Evolutionary conservation across 2,797 vertebrate species (phyloP), one percentile per base, ranked within the genome.

Genomic region (Chlorospingus semifuscus): DNA sequence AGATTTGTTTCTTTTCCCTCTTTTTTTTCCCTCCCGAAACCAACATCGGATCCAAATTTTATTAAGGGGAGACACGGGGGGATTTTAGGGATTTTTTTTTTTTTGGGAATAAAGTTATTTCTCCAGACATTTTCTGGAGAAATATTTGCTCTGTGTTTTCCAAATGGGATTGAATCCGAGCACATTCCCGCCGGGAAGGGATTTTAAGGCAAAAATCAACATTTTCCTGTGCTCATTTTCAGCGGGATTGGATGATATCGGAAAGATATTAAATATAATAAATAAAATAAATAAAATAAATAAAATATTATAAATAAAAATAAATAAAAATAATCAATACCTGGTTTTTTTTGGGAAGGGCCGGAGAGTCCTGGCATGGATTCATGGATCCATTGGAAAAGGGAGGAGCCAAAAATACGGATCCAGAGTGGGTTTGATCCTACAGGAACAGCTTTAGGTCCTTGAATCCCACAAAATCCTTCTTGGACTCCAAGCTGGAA

Each of bases 21-120:
- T 65, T 68, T 34, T 53, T 56, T 74, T 15, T 41, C 17, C 13
- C 13, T 89, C 47, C 74, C 23, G 0, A 32, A 90, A 34, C 63
- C 74, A 39, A 27, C 60, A 24, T 74, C 34, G 14, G 79, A 80
- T 87, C 32, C 2, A 3, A 36, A 50, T 87, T 83, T 74, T 60
- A 66, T 87, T 69, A 84, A 34, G 0, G 0, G 6, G 11, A 32
- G 47, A 5, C 1, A 0, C 5, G 3, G 8, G 8, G 6, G 15
- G 8, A 44, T 5, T 3, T 75, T 84, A 29, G 22, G 2, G 12
- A 6, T 2, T 3, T 15, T 63, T 49, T 27, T 42, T 41, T 41
- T 41, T 41, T 41, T 41, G 37, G 7, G 1, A 59, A 46, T 4
- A 0, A 46, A 41, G 22, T 55, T 49, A 3, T 39, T 89, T 75